Conservation (phyloP, 1,140 invertebrate genomes). For the Nasonia giraulti region DNA sequence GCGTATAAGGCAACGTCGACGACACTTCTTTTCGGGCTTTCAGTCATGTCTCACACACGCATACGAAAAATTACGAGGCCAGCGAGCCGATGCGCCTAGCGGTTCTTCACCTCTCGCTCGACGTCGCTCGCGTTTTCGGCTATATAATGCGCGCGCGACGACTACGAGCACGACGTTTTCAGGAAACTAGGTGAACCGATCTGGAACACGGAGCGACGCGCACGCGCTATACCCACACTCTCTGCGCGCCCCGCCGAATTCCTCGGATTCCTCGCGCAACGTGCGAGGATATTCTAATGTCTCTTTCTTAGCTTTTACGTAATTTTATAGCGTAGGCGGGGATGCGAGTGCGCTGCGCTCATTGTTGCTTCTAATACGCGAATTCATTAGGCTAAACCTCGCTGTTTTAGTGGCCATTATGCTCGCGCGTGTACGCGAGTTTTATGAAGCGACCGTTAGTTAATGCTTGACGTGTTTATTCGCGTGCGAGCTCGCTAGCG, state of each 20-base stretch:
- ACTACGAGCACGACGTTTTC: constrained; percentile 36
- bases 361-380: background rate
- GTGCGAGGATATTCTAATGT: too few species aligned
- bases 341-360: too few species aligned
- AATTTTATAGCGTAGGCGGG: too few species aligned
- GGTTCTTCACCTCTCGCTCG: constrained; percentile 28
- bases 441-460: constrained; percentile 17
- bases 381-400: background rate
- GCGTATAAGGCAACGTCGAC: background rate
- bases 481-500: background rate
- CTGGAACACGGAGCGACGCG: constrained; percentile 54
- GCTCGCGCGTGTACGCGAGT: background rate
- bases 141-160: background rate
- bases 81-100: constrained; percentile 25
- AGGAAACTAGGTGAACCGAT: constrained; percentile 63
- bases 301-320: too few species aligned
- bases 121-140: constrained; percentile 26
- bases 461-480: constrained; percentile 17
- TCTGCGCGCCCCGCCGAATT: background rate
- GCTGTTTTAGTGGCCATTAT: background rate
- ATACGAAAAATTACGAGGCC: constrained; percentile 33
- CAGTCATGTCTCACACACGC: background rate
- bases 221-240: background rate
- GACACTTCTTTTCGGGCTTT: background rate
- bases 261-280: constrained; percentile 4